Evolutionary conservation across 2,113 vertebrate species (phyloP), one percentile per base, ranked within the genome.

Genomic region (Myiopsitta monachus): DNA sequence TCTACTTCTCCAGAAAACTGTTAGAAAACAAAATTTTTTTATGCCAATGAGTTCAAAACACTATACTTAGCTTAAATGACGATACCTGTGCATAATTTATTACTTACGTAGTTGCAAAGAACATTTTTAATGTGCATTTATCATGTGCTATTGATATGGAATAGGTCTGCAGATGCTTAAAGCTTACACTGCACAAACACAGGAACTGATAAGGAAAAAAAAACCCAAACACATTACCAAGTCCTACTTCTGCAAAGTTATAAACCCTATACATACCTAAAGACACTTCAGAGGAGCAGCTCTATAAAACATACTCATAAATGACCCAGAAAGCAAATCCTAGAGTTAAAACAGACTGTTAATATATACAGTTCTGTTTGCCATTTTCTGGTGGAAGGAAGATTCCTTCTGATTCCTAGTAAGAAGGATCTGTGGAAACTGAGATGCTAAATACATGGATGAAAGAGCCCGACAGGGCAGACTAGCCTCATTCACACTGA

Each of bases 181-280:
- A 41, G 26, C 30, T 73, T 46, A 26, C 7, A 38, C 28, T 49
- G 49, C 24, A n/a, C 2, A 44, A 52, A 41, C 14, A 27, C 14
- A 6, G 15, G 16, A 2, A 66, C 11, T 4, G 7, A 74, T 15
- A 6, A n/a, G 2, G 15, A 7, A 22, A 49, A 72, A 55, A 74
- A 49, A 73, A 11, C n/a, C n/a, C n/a, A 26, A 0, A 26, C 1
- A 7, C 3, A 1, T 30, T 41, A 23, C 23, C 31, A 22, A 63
- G 21, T 51, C 33, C 26, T 33, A n/a, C 24, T 30, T 51, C 49
- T 18, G 43, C n/a, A 47, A 41, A 57, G 39, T 30, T 72, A 83
- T 21, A 83, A 88, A 70, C 14, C 8, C 27, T 5, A 38, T 19
- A 63, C 26, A 17, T 14, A 52, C 1, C 0, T 10, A 33, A 18